Evolutionary conservation across 2,113 vertebrate species (phyloP).

Genomic region (Glaucidium brasilianum): DNA sequence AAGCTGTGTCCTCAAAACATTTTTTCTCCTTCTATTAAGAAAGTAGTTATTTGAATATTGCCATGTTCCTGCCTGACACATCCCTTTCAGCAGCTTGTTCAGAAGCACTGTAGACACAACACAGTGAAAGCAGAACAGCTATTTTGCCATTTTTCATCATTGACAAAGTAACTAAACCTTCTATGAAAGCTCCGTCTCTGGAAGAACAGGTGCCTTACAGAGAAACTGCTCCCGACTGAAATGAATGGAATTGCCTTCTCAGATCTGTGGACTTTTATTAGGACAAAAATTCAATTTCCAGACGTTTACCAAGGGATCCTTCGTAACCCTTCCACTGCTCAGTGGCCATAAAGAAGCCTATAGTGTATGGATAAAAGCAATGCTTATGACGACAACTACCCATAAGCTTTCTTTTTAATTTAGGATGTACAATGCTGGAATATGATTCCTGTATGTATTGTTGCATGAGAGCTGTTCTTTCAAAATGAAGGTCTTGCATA

Average conservation of each 20-base stretch:
- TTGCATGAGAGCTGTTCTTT: not conserved
- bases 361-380: not conserved
- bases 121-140: not conserved
- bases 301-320: not conserved
- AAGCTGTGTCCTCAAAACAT: constrained; percentile 1
- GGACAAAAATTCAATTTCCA: constrained; percentile 52
- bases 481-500: not conserved
- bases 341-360: not conserved
- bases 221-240: not conserved
- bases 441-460: not conserved
- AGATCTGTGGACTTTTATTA: constrained; percentile 1
- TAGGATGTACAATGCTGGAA: not conserved
- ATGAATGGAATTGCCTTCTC: not conserved
- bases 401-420: not conserved
- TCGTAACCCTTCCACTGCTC: not conserved
- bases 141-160: constrained; percentile 34
- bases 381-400: not conserved
- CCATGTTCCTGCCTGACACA: not conserved
- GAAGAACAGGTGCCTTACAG: constrained; percentile 34
- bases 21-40: not conserved
- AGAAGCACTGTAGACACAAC: not conserved
- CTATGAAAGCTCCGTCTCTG: constrained; percentile 6
- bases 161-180: not conserved
- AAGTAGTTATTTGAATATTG: not conserved
- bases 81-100: not conserved